Evolutionary conservation across 2,797 vertebrate genomes (phyloP).

Genomic region (Gila robusta): DNA sequence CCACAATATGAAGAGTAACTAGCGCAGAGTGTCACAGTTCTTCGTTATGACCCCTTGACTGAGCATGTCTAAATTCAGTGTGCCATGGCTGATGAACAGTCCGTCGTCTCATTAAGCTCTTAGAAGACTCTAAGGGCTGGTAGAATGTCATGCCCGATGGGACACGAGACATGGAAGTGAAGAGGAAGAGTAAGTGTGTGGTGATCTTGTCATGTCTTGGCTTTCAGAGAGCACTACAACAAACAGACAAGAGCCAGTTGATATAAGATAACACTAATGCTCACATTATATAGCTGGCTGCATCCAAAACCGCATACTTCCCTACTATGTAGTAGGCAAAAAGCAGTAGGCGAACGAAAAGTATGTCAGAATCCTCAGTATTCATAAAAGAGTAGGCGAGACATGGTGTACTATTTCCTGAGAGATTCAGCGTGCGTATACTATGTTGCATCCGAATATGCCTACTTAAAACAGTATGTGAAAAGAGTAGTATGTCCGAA

Average conservation of each 20-base stretch:
- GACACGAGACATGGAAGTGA: constrained; percentile 7
- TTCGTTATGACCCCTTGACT: constrained; percentile 2
- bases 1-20: background rate
- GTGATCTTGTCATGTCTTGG: constrained; percentile 16
- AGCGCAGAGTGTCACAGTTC: constrained; percentile 9
- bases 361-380: too few relatives aligned
- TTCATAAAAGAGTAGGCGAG: too few relatives aligned
- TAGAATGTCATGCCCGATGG: constrained; percentile 25
- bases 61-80: constrained; percentile 20
- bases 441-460: too few relatives aligned
- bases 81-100: constrained; percentile 30
- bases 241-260: constrained; percentile 23
- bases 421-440: too few relatives aligned
- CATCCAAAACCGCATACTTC: too few relatives aligned
- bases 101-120: constrained; percentile 41
- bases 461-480: too few relatives aligned
- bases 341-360: too few relatives aligned
- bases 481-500: too few relatives aligned
- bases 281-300: background rate
- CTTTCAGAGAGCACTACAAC: constrained; percentile 27
- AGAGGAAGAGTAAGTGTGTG: background rate
- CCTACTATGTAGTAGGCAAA: too few relatives aligned
- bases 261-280: constrained; percentile 49
- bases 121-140: constrained; percentile 13
- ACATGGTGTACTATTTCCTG: too few relatives aligned